These are phyloP conservation scores for Columba janthina DNA, from an alignment of 2,113 vertebrate genomes.

Conservation along the genomic window DNA sequence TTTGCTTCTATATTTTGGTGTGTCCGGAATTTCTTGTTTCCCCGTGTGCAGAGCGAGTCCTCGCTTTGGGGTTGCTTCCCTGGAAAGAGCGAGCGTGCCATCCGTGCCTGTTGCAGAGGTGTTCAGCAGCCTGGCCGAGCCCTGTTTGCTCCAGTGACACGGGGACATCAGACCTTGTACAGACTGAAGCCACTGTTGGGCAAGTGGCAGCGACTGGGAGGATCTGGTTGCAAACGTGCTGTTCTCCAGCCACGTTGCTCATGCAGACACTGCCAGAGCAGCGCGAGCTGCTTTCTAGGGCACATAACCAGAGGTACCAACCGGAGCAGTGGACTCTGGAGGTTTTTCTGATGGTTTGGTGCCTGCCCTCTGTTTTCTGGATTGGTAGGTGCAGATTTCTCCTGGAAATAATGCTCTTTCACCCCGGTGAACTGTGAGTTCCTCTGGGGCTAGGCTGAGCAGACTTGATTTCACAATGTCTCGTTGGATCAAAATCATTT, in stretches of 20 bases:
- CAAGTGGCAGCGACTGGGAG: not conserved
- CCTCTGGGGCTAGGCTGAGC: not conserved
- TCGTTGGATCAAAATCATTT: not conserved
- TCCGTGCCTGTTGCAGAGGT: not conserved
- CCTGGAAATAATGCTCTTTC: not conserved
- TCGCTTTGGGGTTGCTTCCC: not conserved
- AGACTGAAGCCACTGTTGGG: not conserved
- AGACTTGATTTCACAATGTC: constrained; percentile 44
- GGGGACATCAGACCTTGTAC: not conserved
- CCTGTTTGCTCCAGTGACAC: not conserved
- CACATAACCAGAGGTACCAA: not conserved
- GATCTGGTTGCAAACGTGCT: not conserved
- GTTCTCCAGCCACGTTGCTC: not conserved
- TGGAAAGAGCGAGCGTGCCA: fast-evolving
- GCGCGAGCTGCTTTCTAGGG: not conserved
- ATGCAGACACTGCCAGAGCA: not conserved
- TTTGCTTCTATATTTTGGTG: not conserved
- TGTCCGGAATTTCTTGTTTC: not conserved
- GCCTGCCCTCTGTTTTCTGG: not conserved
- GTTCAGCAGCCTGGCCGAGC: not conserved
- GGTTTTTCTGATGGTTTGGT: not conserved
- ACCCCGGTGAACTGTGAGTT: not conserved
- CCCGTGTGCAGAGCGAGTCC: not conserved
- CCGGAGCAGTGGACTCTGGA: not conserved
- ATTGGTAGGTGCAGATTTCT: not conserved